Evolutionary conservation across 2,888 invertebrate species (phyloP).

Genomic region (Tridacna crocea): DNA sequence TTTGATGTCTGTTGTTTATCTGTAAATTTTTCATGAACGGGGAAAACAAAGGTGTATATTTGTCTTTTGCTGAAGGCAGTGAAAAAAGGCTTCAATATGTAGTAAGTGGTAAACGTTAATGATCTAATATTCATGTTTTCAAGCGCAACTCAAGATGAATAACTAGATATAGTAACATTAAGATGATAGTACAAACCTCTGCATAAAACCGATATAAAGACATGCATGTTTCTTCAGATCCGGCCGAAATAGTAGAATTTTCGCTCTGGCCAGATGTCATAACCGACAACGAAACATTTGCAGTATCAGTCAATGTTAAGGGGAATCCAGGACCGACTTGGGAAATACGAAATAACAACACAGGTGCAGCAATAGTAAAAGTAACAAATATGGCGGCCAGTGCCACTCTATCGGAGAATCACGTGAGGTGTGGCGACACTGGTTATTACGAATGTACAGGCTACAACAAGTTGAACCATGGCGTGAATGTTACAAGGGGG

Average conservation of each 20-base stretch:
- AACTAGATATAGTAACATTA: too few species aligned
- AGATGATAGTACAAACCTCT: too few species aligned
- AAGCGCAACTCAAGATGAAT: too few species aligned
- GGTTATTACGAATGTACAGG: constrained; percentile 50
- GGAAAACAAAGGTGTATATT: too few species aligned
- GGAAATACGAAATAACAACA: not conserved
- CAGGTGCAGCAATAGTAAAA: not conserved
- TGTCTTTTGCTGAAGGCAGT: too few species aligned
- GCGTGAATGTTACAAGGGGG: constrained; percentile 42
- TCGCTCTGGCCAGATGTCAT: not conserved
- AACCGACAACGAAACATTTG: not conserved
- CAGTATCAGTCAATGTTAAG: not conserved
- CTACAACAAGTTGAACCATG: constrained; percentile 37
- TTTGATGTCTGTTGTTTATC: too few species aligned
- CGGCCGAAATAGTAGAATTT: not conserved
- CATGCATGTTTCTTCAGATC: not conserved
- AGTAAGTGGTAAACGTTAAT: too few species aligned
- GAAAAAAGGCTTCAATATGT: too few species aligned
- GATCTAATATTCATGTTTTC: too few species aligned
- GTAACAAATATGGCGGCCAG: constrained; percentile 8
- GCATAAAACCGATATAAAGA: too few species aligned
- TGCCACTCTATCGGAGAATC: not conserved
- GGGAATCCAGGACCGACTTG: not conserved
- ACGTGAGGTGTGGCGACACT: constrained; percentile 32
- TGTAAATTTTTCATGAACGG: too few species aligned